Percentiles rank a stretch among this genome's conserved stretches.
These are phyloP conservation scores for Coenonympha arcania DNA, from an alignment of 2,888 invertebrate genomes.

Conservation along the genomic window DNA sequence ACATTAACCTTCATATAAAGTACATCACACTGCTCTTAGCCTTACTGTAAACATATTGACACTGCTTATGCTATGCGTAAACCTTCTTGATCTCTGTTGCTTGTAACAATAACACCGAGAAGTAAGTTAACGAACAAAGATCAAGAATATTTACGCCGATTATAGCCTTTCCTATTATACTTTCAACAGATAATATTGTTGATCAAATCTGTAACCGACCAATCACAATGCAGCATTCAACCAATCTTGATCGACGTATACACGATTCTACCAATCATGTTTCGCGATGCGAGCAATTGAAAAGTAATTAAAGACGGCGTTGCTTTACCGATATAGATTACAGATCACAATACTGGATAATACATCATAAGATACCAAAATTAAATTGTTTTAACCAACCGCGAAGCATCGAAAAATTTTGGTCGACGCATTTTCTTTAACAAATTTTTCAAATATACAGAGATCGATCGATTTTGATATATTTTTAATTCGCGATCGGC, in stretches of 20 bases:
- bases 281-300: neutral
- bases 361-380: no score
- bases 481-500: no score
- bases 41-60: conserved; percentile 19
- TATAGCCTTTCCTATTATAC: no score
- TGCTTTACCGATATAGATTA: no score
- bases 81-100: neutral
- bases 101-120: no score
- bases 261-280: conserved; percentile 10
- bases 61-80: no score
- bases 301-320: no score
- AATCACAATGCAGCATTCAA: conserved; percentile 10
- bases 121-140: no score
- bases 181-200: conserved; percentile 4
- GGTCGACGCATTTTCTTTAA: neutral
- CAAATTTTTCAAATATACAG: neutral
- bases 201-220: conserved; percentile 5
- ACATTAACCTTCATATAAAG: conserved; percentile 22
- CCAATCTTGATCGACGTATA: neutral
- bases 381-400: neutral
- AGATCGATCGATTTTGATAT: conserved; percentile 1
- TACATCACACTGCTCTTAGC: conserved; percentile 27
- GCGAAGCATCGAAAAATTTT: neutral
- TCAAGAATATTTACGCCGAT: no score
- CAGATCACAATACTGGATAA: no score